These are phyloP conservation scores for Macrotrachela quadricornifera DNA, from an alignment of 1,140 invertebrate genomes.

Conservation along the genomic window DNA sequence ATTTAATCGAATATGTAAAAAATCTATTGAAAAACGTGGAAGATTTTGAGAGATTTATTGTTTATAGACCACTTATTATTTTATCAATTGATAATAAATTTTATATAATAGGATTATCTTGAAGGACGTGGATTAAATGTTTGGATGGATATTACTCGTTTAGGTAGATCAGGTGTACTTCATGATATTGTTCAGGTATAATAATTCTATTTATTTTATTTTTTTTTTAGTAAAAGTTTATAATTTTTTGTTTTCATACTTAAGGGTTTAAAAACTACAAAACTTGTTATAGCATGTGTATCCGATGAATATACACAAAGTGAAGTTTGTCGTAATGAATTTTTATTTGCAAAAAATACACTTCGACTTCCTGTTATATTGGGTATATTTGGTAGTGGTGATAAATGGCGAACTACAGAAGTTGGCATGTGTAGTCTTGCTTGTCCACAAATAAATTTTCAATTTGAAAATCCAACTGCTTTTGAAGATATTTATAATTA, in stretches of 20 bases:
- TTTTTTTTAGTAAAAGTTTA: background rate
- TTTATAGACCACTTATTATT: too few species aligned
- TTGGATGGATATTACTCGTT: conserved; percentile 23
- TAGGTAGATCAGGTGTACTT: conserved; percentile 11
- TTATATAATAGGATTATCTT: conserved; percentile 6
- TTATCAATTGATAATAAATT: too few species aligned
- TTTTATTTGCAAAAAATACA: background rate
- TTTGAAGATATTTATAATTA: conserved; percentile 11
- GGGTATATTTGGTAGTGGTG: background rate
- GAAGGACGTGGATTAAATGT: conserved; percentile 16
- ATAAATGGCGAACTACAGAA: conserved; percentile 11
- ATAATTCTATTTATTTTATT: background rate
- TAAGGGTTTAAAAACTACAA: background rate
- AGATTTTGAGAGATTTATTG: too few species aligned
- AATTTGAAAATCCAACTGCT: conserved; percentile 15
- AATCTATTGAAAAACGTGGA: too few species aligned
- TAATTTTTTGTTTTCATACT: background rate
- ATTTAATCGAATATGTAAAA: too few species aligned
- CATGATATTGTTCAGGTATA: background rate
- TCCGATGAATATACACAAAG: conserved; percentile 16
- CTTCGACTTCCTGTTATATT: background rate
- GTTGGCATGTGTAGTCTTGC: conserved; percentile 19
- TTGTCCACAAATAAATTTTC: conserved; percentile 18
- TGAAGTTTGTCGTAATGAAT: conserved; percentile 14
- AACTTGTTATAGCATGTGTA: conserved; percentile 1